Conservation (phyloP, 1,140 invertebrate genomes). For the Diachasmimorpha longicaudata region DNA sequence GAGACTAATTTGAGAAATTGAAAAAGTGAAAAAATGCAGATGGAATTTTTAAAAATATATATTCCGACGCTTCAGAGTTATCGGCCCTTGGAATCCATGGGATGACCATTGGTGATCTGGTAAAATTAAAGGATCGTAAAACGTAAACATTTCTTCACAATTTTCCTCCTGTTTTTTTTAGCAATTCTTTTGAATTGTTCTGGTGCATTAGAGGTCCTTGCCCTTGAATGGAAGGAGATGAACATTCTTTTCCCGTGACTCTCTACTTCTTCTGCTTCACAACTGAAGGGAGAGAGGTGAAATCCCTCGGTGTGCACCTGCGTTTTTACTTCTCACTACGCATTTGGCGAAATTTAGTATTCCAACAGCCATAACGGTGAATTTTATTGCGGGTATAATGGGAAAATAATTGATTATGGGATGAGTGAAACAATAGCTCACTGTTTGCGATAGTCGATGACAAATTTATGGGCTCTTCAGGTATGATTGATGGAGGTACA, state of each 20-base stretch:
- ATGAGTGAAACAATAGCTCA: background rate
- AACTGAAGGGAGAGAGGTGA: background rate
- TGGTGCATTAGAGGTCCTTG: slow-evolving; percentile 1
- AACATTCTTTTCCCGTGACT: slow-evolving; percentile 4
- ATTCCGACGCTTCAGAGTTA: too few relatives aligned
- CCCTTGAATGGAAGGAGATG: slow-evolving; percentile 1
- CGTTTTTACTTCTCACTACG: background rate
- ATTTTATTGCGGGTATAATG: background rate
- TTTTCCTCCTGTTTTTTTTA: background rate
- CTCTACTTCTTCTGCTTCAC: background rate
- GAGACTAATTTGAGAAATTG: too few relatives aligned
- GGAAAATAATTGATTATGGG: background rate
- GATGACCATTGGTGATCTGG: too few relatives aligned
- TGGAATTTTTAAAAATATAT: too few relatives aligned
- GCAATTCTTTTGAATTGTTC: background rate
- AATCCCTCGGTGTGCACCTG: background rate
- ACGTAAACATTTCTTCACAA: background rate
- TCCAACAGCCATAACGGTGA: background rate
- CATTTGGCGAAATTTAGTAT: background rate
- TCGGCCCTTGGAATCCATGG: too few relatives aligned
- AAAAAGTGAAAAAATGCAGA: too few relatives aligned
- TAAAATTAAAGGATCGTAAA: too few relatives aligned
- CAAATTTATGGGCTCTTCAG: background rate
- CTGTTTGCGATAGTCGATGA: background rate
- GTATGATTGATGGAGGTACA: background rate